Percentiles rank a stretch among this genome's conserved stretches.
These are phyloP conservation scores for Oncorhynchus keta DNA, from an alignment of 2,113 vertebrate species.

Conservation along the genomic window DNA sequence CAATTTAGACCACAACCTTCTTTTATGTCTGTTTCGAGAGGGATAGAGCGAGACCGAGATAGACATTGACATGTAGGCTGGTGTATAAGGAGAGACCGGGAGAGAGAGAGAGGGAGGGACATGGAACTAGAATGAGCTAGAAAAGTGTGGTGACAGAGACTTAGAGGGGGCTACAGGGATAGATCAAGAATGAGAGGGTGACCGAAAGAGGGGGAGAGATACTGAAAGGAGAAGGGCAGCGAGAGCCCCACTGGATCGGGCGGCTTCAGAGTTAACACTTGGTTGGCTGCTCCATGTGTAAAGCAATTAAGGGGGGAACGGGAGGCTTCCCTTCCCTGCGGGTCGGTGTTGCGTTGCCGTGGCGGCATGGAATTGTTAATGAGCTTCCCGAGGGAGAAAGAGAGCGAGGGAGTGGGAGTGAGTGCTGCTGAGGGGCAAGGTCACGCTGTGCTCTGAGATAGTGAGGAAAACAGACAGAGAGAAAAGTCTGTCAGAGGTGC, in stretches of 20 bases:
- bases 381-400: constrained; percentile 57
- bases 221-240: not conserved
- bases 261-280: constrained; percentile 37
- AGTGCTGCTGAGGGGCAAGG: constrained; percentile 40
- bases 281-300: constrained; percentile 28
- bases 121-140: constrained; percentile 10
- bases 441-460: constrained; percentile 42
- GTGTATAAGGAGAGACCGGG: constrained; percentile 14
- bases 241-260: not conserved
- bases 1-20: not conserved
- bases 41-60: constrained; percentile 18
- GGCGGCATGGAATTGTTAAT: constrained; percentile 74
- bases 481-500: constrained; percentile 12
- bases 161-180: too few species aligned
- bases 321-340: constrained; percentile 57
- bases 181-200: not conserved
- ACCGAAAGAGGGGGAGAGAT: not conserved
- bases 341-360: constrained; percentile 59
- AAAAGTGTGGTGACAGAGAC: not conserved
- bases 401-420: constrained; percentile 40
- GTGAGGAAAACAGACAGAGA: constrained; percentile 6
- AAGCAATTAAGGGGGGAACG: constrained; percentile 60
- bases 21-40: not conserved
- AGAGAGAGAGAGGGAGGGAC: constrained; percentile 33
- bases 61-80: not conserved